Conservation (phyloP, 64 coral and sea anemone genomes). For the Catalaphyllia jardinei region DNA sequence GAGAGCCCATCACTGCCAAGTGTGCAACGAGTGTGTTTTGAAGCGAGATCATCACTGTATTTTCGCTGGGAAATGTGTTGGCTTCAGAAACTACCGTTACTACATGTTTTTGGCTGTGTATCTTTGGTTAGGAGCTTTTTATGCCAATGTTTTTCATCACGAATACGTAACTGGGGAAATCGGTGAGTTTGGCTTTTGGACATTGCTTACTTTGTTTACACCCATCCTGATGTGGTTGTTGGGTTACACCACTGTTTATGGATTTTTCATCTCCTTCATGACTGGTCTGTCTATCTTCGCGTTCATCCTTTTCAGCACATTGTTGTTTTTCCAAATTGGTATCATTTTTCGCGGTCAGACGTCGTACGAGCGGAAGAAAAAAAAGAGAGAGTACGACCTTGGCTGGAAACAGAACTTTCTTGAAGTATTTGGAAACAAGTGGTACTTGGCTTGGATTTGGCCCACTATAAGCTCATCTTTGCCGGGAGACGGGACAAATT, state of each 20-base stretch:
- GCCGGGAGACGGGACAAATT: conserved; percentile 85
- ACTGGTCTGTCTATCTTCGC: conserved; percentile 74
- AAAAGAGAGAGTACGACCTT: conserved; percentile 74
- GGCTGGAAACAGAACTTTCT: conserved; percentile 81
- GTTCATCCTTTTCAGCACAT: conserved; percentile 68
- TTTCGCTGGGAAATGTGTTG: conserved; percentile 90
- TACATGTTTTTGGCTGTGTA: conserved; percentile 87
- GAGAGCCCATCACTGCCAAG: conserved; percentile 88
- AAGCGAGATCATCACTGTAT: conserved; percentile 97
- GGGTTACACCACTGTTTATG: conserved; percentile 69
- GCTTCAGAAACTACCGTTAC: conserved; percentile 93
- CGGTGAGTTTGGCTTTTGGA: conserved; percentile 58
- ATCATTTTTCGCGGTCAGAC: conserved; percentile 93
- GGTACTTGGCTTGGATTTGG: conserved; percentile 87
- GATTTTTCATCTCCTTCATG: conserved; percentile 89
- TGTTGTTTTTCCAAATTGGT: conserved; percentile 82
- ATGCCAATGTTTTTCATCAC: conserved; percentile 86
- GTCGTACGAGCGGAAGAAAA: conserved; percentile 88
- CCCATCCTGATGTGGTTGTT: conserved; percentile 76
- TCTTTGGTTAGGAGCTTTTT: conserved; percentile 92
- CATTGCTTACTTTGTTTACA: conserved; percentile 84
- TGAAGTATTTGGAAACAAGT: conserved; percentile 74
- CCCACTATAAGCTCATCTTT: conserved; percentile 68
- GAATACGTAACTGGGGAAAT: conserved; percentile 81
- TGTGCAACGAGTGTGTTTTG: conserved; percentile 86